Evolutionary conservation across 2,797 vertebrate genomes (phyloP), one percentile per base, ranked within the genome.

Genomic region (Pangasius macronema): DNA sequence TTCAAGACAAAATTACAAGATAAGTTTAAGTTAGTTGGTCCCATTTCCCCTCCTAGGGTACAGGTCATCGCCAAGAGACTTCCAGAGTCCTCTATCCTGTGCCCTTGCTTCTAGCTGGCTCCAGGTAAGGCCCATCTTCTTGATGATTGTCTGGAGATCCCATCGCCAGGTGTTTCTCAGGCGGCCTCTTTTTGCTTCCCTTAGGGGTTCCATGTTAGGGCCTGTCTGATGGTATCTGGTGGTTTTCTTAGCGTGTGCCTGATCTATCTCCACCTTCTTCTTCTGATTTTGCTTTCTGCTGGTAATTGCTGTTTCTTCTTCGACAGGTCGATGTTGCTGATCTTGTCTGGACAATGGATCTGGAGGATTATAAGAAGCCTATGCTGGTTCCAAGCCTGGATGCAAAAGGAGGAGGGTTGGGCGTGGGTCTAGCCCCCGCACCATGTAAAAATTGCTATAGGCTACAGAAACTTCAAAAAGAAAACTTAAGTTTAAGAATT

Each of bases 201-300:
- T 53, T 83, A 49, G 46, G 42, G 76, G 33, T 81, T 85, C 77
- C 33, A 87, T 27, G 13, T 55, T n/a, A 33, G 85, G 13, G 16
- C 46, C 11, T 88, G 22, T 57, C 84, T n/a, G 27, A 27, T 75
- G 16, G 55, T 57, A 46, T 46, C 8, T 46, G 46, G 46, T 51
- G 51, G 57, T 59, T 59, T 59, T 59, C 20, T 59, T 59, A 59
- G 18, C 20, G 6, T 59, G 57, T 24, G 5, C 57, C 57, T 1
- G 20, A 24, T 59, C 57, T 20, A 59, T 59, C 5, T 59, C 20
- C 20, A 59, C 51, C 63, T 87, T 39, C 10, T 18, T 42, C 49
- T 33, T 1, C 59, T 3, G 61, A 72, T 88, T 16, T 85, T 36
- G 42, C 30, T 61, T 59, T 88, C 57, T 36, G 18, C 82, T 5